These are phyloP conservation scores for Eleginops maclovinus DNA, from an alignment of 2,113 vertebrate genomes.

Conservation along the genomic window DNA sequence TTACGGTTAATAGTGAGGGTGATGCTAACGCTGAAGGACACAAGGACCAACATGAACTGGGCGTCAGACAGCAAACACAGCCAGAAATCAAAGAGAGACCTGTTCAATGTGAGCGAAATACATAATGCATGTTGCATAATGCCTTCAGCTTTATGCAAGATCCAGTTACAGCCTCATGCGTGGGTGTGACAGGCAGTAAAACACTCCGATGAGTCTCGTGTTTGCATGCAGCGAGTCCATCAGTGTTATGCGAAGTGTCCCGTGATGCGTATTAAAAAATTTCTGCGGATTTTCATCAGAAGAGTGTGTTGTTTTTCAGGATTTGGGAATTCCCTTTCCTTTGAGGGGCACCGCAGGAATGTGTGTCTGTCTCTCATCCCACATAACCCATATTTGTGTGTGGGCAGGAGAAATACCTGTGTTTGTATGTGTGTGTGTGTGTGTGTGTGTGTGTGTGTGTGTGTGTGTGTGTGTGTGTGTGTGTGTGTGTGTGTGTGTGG, in stretches of 20 bases:
- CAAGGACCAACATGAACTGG: constrained; percentile 28
- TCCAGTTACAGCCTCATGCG: constrained; percentile 51
- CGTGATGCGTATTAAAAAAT: constrained; percentile 78
- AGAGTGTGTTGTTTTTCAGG: constrained; percentile 74
- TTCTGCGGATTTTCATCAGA: constrained; percentile 76
- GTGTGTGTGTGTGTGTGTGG: background rate
- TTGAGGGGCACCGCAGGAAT: constrained; percentile 91
- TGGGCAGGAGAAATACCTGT: constrained; percentile 65
- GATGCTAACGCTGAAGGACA: constrained; percentile 38
- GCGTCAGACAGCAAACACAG: constrained; percentile 29
- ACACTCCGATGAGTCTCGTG: constrained; percentile 42
- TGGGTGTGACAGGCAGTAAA: constrained; percentile 44
- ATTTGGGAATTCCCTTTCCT: constrained; percentile 83
- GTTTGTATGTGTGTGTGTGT: background rate
- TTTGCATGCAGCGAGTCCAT: constrained; percentile 48
- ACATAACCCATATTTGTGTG: constrained; percentile 71
- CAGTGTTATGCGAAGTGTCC: constrained; percentile 51
- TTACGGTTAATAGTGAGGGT: constrained; percentile 7
- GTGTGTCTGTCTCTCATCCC: constrained; percentile 85
- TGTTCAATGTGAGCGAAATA: constrained; percentile 24
- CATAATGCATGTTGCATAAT: constrained; percentile 52
- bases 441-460: background rate
- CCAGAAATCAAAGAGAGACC: constrained; percentile 34
- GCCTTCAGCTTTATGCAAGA: constrained; percentile 33
- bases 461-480: too few species aligned